Evolutionary conservation across 2,113 vertebrate species (phyloP), one percentile per base, ranked within the genome.

Genomic region (Boleophthalmus pectinirostris): DNA sequence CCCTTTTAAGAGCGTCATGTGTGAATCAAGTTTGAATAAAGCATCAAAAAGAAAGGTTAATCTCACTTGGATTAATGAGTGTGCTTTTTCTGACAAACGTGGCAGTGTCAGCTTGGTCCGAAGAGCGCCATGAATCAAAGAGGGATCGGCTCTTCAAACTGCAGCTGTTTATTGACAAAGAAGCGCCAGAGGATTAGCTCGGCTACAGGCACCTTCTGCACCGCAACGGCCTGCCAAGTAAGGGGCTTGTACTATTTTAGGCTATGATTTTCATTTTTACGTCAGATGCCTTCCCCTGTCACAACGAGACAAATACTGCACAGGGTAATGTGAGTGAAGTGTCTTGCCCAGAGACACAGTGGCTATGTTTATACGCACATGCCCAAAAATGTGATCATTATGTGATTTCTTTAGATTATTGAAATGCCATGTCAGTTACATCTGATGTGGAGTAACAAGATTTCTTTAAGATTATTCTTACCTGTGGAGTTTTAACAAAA

Each of bases 141-240:
- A 60, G 63, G 20, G 76, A 45, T 77, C 61, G 23, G 70, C 53
- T 72, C 66, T 72, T 80, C 70, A 76, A 38, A 80, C 63, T 64
- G 23, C 69, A 46, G 71, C 64, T 70, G 67, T 21, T 29, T 69
- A 83, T 76, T 74, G 81, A 85, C 79, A 70, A 25, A n/a, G 11
- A 23, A 68, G 68, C 65, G 76, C 71, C 64, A 56, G 15, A 60
- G 80, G 77, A 77, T 81, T 57, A 82, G 63, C 74, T 67, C 71
- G 3, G 14, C 78, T 70, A 58, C 69, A 78, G 84, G 87, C 85
- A 87, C 80, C 84, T 74, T 84, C 75, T 86, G 79, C 82, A 86
- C 73, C 80, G 73, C 84, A 87, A 85, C 83, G 79, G 72, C 83
- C 85, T 75, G 54, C 72, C 73, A 63, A 68, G 71, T n/a, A 71